A percentile compares a stretch with the other conserved stretches of the same genome.
Evolutionary conservation across 2,113 vertebrate species (phyloP).

Genomic region (Centropus bengalensis): DNA sequence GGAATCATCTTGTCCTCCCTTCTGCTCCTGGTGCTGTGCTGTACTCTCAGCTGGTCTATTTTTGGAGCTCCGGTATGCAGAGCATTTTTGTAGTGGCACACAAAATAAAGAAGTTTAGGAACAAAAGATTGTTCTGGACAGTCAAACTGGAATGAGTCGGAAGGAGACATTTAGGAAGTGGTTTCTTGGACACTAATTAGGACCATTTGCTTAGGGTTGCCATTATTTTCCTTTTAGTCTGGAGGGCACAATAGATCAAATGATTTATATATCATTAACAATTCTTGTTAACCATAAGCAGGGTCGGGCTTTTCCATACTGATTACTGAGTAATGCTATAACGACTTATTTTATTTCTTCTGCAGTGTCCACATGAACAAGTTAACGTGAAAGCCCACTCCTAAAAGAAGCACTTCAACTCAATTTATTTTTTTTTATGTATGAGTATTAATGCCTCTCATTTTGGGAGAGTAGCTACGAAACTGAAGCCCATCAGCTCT

Average conservation of each 20-base stretch:
- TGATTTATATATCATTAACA: constrained; percentile 64
- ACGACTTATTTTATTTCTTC: constrained; percentile 68
- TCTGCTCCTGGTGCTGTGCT: not conserved
- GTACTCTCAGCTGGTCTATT: not conserved
- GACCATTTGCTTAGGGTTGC: constrained; percentile 68
- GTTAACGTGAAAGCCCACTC: constrained; percentile 84
- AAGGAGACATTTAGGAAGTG: constrained; percentile 68
- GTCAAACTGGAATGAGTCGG: constrained; percentile 46
- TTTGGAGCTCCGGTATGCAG: not conserved
- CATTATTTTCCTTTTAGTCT: constrained; percentile 61
- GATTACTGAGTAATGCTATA: constrained; percentile 32
- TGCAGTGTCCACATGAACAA: constrained; percentile 87
- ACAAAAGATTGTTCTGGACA: constrained; percentile 55
- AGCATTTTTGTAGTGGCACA: not conserved
- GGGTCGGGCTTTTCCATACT: constrained; percentile 36
- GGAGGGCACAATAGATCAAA: constrained; percentile 54
- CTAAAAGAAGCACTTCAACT: constrained; percentile 84
- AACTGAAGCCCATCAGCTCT: not conserved
- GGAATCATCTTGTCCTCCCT: not conserved
- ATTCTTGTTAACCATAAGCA: constrained; percentile 46
- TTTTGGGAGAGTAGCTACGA: not conserved
- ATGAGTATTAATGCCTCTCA: constrained; percentile 4
- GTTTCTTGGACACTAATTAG: constrained; percentile 69
- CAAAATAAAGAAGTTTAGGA: constrained; percentile 19
- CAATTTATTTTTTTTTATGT: constrained; percentile 65